A percentile compares a stretch with the other conserved stretches of the same genome.
Conservation (phyloP, 1,140 invertebrate genomes). For the Diorhabda elongata region DNA sequence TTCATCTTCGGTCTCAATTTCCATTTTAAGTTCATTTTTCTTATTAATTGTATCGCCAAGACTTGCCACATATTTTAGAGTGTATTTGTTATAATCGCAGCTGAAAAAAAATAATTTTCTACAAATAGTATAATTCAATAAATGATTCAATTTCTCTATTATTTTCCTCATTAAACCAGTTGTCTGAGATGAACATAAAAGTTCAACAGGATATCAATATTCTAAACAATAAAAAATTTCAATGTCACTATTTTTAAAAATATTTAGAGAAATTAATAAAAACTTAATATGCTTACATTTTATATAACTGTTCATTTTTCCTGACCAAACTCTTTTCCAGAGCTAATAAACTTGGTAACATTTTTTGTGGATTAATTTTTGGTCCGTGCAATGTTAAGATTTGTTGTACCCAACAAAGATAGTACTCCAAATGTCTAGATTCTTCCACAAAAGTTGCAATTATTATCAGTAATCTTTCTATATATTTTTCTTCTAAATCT, state of each 20-base stretch:
- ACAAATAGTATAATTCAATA: too few relatives aligned
- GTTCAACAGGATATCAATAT: too few relatives aligned
- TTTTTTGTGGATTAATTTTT: conserved; percentile 52
- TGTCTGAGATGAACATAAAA: too few relatives aligned
- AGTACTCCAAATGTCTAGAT: conserved; percentile 82
- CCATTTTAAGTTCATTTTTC: conserved; percentile 31
- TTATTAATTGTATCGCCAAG: conserved; percentile 53
- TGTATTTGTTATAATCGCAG: conserved; percentile 79
- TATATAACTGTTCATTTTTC: conserved; percentile 77
- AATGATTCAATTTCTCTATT: too few relatives aligned
- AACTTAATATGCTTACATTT: conserved; percentile 66
- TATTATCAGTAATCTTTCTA: conserved; percentile 67
- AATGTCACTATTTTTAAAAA: too few relatives aligned
- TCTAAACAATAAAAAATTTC: too few relatives aligned
- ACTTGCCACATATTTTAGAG: conserved; percentile 59
- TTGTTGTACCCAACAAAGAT: conserved; percentile 72
- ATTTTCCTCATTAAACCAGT: too few relatives aligned
- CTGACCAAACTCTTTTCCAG: conserved; percentile 76
- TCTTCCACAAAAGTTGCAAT: conserved; percentile 68
- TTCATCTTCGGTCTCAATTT: conserved; percentile 28
- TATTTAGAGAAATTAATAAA: too few relatives aligned
- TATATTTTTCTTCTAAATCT: conserved; percentile 68
- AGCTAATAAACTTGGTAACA: conserved; percentile 62
- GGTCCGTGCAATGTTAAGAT: conserved; percentile 43
- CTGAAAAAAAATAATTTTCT: conserved; percentile 51